Base-by-base conservation (phyloP, 2,888 invertebrate genomes). In the Elysia crispata region DNA sequence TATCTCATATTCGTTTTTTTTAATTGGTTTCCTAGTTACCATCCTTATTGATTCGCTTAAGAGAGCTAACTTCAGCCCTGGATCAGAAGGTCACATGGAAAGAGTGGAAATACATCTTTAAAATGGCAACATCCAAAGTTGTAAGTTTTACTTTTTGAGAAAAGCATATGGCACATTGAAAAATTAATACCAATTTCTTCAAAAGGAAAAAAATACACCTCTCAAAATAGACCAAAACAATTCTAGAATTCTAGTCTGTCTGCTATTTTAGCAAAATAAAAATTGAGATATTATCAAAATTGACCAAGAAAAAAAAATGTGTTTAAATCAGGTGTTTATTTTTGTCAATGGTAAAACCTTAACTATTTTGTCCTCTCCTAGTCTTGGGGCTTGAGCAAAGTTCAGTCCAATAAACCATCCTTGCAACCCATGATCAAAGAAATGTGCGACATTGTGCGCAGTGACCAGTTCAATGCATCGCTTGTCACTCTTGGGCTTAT, bases 381-480 rank as follows among this genome's bases (percentile, higher is more conserved):
- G 92, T 91, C 92, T 0, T 92, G 92, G 92, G 89, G 89, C 20
- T 86, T 92, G 77, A 89, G 87, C 79, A 91, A 91, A 84, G 84
- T 91, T 50, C 87, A 89, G 74, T 85, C 86, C 54, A 91, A 92
- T 82, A 86, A 86, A 60, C 72, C 86, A 18, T 89, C 88, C 1
- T 82, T 92, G 20, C 85, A 87, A 80, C 86, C 89, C 0, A 85
- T 91, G 75, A 87, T 92, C 23, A 83, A 87, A 49, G 93, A 94
- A 86, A 90, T 94, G 15, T 94, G 94, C 86, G 94, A 94, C 84
- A 90, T 95, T 83, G 94, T 95, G 13, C 94, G 94, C 86, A 93
- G 94, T 80, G 94, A 94, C 82, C 93, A 94, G 86, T 95, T 95
- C 86, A 94, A 94, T 1, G 93, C 94, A 86, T 94, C 94, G 0